Evolutionary conservation across 2,113 vertebrate genomes (phyloP), one percentile per base, ranked within the genome.

Genomic region (Callaeas wilsoni): DNA sequence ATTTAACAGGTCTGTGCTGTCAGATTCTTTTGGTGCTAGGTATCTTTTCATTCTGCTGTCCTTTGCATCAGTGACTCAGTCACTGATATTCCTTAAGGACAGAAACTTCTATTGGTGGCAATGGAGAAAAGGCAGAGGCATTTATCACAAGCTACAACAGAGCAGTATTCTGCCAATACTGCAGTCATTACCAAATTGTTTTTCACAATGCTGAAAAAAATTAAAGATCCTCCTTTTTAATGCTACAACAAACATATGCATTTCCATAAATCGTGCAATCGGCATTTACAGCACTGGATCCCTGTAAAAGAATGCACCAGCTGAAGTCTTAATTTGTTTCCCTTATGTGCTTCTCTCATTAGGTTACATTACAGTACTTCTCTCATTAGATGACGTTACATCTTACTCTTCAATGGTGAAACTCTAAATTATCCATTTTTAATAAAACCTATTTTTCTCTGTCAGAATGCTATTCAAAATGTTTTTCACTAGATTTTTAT

Each of bases 41-140:
- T 46, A 60, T 73, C 55, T 88, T 74, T 78, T 82, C 75, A 76
- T 90, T 79, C 76, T 75, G 42, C 35, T 89, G 26, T 44, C 57
- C 39, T 63, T 84, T 71, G 35, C 77, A 87, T 71, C 65, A 79
- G 35, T 84, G 95, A 96, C 74, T 95, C 70, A 92, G 59, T 44
- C 76, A 75, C 22, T n/a, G n/a, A 68, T 6, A 2, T 75, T 86
- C 74, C 67, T 83, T 59, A 94, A 85, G 75, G 87, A 89, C 70
- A 94, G 67, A 93, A 84, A 63, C 5, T 2, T 84, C 71, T 89
- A 41, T 70, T 92, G 77, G 68, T 75, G 81, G 37, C 5, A 33
- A 41, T 56, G 12, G 19, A 26, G 50, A 77, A 91, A 79, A 97
- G 37, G 64, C 50, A 95, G 55, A 94, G 33, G 53, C 33, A 62